Evolutionary conservation across 1,140 invertebrate species (phyloP), one percentile per base, ranked within the genome.

Genomic region (Euglossa dilemma): DNA sequence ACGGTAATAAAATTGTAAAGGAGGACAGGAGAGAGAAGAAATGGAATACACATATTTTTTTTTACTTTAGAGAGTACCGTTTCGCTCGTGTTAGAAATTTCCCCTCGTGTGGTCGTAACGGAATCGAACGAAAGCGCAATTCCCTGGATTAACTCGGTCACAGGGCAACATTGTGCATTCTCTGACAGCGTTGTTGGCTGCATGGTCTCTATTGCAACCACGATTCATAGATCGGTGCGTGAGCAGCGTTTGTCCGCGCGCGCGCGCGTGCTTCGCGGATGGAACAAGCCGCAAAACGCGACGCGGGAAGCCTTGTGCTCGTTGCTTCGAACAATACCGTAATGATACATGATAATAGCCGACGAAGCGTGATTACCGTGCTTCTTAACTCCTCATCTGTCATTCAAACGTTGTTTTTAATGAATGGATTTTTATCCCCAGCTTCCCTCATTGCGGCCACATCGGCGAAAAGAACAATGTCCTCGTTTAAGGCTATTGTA

Each of bases 281-380:
- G 70, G 79, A 83, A 67, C 76, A 81, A 67, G 66, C 66, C 66
- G 87, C 80, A 64, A 57, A 88, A 78, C 63, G 63, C 82, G 43
- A 52, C 25, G 67, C 52, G 59, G 52, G 61, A 87, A 89, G 74
- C 88, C 88, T 89, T 89, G 88, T 89, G 74, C 87, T 61, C 88
- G 75, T 89, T 88, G 59, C 64, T 64, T 61, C 70, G 59, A 76
- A 89, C 88, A 89, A 89, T 89, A 67, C 63, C 56, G 66, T 74
- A 85, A 89, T 79, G 78, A 89, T 84, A 84, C 63, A 82, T 73
- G 88, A 87, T 89, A 87, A 87, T 84, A 63, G 43, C 50, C 63
- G 70, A 4, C 87, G 66, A 71, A 80, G 54, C 70, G 75, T 73
- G 87, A 89, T 89, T 88, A 84, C 72, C 87, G 61, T 67, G 69